These are phyloP conservation scores for Macroglossus sobrinus DNA, from an alignment of 2,113 vertebrate species.

Conservation along the genomic window DNA sequence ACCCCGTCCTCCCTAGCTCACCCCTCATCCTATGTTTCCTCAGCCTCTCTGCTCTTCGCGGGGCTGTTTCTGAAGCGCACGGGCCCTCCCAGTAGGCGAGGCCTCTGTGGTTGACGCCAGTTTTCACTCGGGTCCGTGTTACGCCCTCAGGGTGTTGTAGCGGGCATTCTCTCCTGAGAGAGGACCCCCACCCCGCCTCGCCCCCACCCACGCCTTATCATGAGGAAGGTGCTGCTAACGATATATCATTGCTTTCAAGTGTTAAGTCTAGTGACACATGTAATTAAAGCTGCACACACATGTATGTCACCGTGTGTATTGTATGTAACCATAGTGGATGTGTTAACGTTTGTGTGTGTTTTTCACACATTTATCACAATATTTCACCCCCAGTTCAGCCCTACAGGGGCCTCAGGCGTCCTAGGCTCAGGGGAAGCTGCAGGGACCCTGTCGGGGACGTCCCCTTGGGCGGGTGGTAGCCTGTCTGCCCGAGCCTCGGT, in stretches of 20 bases:
- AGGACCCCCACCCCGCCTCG: not conserved
- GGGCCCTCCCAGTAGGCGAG: not conserved
- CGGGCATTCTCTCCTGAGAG: not conserved
- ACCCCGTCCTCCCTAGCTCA: too few relatives aligned
- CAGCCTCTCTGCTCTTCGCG: not conserved
- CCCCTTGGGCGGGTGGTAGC: not conserved
- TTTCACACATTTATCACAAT: not conserved
- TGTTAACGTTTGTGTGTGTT: not conserved
- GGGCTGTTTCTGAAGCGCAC: not conserved
- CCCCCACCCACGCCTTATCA: not conserved
- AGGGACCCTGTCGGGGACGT: not conserved
- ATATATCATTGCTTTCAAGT: not conserved
- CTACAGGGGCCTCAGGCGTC: not conserved
- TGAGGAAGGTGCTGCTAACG: not conserved
- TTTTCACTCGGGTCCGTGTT: not conserved
- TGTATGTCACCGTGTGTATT: not conserved
- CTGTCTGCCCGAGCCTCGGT: not conserved
- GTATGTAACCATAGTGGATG: not conserved
- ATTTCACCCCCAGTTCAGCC: not conserved
- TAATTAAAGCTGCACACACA: not conserved
- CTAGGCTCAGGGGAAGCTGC: not conserved
- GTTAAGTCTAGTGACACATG: not conserved
- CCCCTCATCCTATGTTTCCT: too few relatives aligned
- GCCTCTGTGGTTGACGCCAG: not conserved
- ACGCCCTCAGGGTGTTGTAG: not conserved